A percentile compares a stretch with the other conserved stretches of the same genome.
Conservation (phyloP, 2,888 invertebrate genomes). For the Papilio demoleus region DNA sequence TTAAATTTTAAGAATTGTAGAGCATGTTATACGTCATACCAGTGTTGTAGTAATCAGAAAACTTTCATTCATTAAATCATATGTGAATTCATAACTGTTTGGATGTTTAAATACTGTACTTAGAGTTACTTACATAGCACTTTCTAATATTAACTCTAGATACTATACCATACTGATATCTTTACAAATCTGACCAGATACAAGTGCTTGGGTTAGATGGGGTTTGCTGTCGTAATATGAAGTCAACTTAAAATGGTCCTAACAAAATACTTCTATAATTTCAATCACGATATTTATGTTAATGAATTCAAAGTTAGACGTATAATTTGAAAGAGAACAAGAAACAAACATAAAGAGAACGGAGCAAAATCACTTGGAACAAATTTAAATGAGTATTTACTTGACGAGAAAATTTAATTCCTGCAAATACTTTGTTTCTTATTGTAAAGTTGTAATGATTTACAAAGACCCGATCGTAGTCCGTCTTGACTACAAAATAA, state of each 20-base stretch:
- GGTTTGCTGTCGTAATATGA: neutral
- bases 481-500: slow-evolving; percentile 47
- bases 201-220: neutral
- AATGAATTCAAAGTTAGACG: slow-evolving; percentile 21
- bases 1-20: slow-evolving; percentile 63
- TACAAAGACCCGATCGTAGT: slow-evolving; percentile 40
- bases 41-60: slow-evolving; percentile 64
- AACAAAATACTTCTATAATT: slow-evolving; percentile 14
- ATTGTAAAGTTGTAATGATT: slow-evolving; percentile 33
- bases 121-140: too few species aligned
- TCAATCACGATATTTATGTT: slow-evolving; percentile 1
- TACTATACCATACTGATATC: too few species aligned
- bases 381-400: slow-evolving; percentile 37
- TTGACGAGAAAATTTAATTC: slow-evolving; percentile 35
- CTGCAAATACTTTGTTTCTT: slow-evolving; percentile 25
- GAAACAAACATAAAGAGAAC: slow-evolving; percentile 30
- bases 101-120: neutral
- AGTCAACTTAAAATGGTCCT: neutral
- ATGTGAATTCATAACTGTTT: slow-evolving; percentile 52
- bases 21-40: slow-evolving; percentile 54
- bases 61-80: slow-evolving; percentile 63
- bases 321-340: slow-evolving; percentile 26
- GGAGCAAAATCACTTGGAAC: slow-evolving; percentile 29
- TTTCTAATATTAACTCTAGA: too few species aligned
- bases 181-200: too few species aligned